These are phyloP conservation scores for Lanius ludovicianus DNA, from an alignment of 2,113 vertebrate species.

Conservation along the genomic window DNA sequence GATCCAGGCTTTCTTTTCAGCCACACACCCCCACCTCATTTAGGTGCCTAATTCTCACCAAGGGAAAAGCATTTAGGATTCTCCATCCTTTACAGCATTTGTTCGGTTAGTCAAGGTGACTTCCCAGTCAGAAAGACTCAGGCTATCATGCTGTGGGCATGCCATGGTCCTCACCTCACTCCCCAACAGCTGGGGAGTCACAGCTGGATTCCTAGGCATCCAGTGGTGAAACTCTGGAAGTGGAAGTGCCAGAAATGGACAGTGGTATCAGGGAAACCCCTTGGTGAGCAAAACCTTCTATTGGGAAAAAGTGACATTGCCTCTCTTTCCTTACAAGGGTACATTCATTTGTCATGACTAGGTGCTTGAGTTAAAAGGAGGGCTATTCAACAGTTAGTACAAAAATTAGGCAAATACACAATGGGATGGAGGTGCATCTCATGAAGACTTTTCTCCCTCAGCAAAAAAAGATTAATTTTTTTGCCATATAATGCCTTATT, in stretches of 20 bases:
- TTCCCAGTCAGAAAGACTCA: not conserved
- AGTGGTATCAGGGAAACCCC: not conserved
- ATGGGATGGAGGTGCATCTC: not conserved
- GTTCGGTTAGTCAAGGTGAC: not conserved
- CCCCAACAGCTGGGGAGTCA: not conserved
- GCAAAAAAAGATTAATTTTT: not conserved
- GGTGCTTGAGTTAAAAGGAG: not conserved
- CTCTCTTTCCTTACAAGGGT: not conserved
- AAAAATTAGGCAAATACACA: not conserved
- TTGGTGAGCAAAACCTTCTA: not conserved
- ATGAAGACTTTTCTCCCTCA: not conserved
- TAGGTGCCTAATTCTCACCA: not conserved
- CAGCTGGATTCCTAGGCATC: not conserved
- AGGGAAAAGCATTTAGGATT: not conserved
- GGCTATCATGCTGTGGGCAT: not conserved
- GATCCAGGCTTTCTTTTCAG: not conserved
- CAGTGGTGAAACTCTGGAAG: fast-evolving
- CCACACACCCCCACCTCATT: not conserved
- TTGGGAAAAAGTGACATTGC: not conserved
- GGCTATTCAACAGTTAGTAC: not conserved
- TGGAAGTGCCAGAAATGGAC: not conserved
- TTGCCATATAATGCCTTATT: not conserved
- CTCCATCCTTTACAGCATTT: not conserved
- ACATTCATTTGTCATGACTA: not conserved
- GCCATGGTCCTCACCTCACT: not conserved